Evolutionary conservation across 2,888 invertebrate genomes (phyloP), one percentile per base, ranked within the genome.

Genomic region (Pedicia rivosa): DNA sequence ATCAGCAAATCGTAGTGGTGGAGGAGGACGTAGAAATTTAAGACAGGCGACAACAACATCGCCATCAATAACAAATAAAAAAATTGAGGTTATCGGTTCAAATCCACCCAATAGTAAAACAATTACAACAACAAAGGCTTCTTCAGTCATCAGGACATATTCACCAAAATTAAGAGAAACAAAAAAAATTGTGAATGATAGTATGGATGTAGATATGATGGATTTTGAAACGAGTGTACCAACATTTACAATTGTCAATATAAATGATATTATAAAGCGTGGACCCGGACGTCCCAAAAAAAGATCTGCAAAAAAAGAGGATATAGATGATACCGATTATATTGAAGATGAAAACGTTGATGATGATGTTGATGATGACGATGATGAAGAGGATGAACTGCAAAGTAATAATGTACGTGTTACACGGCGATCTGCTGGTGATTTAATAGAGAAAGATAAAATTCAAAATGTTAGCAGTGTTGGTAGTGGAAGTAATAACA

Each of bases 241-340:
- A n/a, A 60, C 60, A 7, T 60, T 60, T 37, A 60, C 60, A 16
- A 60, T 60, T 35, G 60, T 60, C 6, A 60, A 60, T 38, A 59
- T 60, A 8, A 54, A 57, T 41, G 59, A 60, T 39, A 60, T 60
- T 36, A 59, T 60, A 3, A 42, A 25, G 15, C 15, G 15, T 36
- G 35, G 37, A 37, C 27, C 25, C n/a, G 20, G 12, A 33, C 46
- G 16, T 41, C 45, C n/a, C 36, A 12, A 40, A 8, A 37, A 39
- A 26, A 32, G 37, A 2, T 5, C 39, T 10, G 10, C 24, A 15
- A 22, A 24, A 14, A 15, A 3, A 15, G 15, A 10, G 14, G 24
- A 33, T 10, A n/a, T 25, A 12, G 4, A 7, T 16, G 20, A 19
- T 4, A 20, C 3, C 13, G 20, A 32, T 10, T 13, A 20, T 5